Evolutionary conservation across 2,888 invertebrate genomes (phyloP).

Genomic region (Digitonthophagus gazella): DNA sequence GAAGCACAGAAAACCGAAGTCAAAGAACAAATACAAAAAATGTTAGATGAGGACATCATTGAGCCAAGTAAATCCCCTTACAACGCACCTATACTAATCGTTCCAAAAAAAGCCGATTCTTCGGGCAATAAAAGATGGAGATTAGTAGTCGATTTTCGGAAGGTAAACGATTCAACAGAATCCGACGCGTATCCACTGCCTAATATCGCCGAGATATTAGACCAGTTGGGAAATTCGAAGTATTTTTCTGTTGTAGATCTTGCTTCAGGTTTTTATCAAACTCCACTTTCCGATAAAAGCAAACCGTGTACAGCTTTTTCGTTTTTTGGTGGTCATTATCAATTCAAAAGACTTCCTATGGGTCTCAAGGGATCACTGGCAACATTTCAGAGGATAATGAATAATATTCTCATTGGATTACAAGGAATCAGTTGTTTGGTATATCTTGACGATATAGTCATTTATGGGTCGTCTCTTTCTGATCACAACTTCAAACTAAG

Average conservation of each 20-base stretch:
- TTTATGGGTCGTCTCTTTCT: no score
- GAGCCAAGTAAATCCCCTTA: constrained; percentile 1
- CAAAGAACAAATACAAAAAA: constrained; percentile 22
- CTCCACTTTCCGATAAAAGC: constrained; percentile 22
- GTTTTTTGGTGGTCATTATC: constrained; percentile 1
- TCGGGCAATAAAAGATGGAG: constrained; percentile 22
- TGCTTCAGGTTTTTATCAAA: constrained; percentile 42
- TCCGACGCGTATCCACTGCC: constrained; percentile 39
- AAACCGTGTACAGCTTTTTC: constrained; percentile 8
- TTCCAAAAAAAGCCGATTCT: constrained; percentile 29
- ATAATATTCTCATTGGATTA: no score
- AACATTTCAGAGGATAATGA: constrained; percentile 1
- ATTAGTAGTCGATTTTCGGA: constrained; percentile 21
- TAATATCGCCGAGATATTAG: constrained; percentile 23
- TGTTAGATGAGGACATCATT: constrained; percentile 18
- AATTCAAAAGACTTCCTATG: constrained; percentile 2
- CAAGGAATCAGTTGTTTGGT: no score
- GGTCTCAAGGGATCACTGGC: constrained; percentile 3
- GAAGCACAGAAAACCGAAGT: constrained; percentile 19
- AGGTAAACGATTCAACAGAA: constrained; percentile 25
- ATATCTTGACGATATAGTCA: no score
- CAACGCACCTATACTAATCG: no score
- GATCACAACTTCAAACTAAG: no score
- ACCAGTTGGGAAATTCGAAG: constrained; percentile 31
- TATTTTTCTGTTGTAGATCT: constrained; percentile 41